Percentiles rank a stretch among this genome's conserved stretches.
Evolutionary conservation across 2,888 invertebrate species (phyloP).

Genomic region (Dryomyza anilis): DNA sequence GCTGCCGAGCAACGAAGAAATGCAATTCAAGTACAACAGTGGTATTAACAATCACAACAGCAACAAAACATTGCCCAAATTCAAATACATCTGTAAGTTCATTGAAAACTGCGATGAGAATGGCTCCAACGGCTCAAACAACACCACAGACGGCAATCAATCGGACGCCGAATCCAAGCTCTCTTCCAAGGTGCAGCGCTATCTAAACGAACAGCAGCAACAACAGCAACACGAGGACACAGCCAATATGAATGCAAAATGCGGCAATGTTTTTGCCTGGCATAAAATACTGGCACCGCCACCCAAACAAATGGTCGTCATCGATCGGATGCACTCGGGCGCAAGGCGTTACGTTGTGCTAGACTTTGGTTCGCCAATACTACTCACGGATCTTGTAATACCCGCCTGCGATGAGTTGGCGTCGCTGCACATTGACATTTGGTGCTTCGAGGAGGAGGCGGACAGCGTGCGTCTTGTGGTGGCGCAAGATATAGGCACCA

Average conservation of each 20-base stretch:
- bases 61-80: slow-evolving; percentile 39
- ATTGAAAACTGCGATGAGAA: slow-evolving; percentile 47
- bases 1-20: slow-evolving; percentile 7
- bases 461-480: slow-evolving; percentile 85
- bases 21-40: no score
- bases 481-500: slow-evolving; percentile 84
- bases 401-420: slow-evolving; percentile 82
- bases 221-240: slow-evolving; percentile 37
- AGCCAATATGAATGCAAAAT: slow-evolving; percentile 36
- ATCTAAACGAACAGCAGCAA: slow-evolving; percentile 40
- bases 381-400: slow-evolving; percentile 84
- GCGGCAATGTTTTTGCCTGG: slow-evolving; percentile 66
- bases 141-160: slow-evolving; percentile 23
- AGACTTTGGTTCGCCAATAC: slow-evolving; percentile 86
- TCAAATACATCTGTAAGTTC: slow-evolving; percentile 49
- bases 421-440: slow-evolving; percentile 86
- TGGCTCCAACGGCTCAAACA: slow-evolving; percentile 13
- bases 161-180: slow-evolving; percentile 19
- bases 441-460: slow-evolving; percentile 84
- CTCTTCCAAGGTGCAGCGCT: slow-evolving; percentile 35
- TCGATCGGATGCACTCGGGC: slow-evolving; percentile 92
- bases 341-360: slow-evolving; percentile 90
- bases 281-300: slow-evolving; percentile 79
- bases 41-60: slow-evolving; percentile 22
- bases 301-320: slow-evolving; percentile 84